Evolutionary conservation across 2,888 invertebrate genomes (phyloP), one percentile per base, ranked within the genome.

Genomic region (Antheraea yamamai): DNA sequence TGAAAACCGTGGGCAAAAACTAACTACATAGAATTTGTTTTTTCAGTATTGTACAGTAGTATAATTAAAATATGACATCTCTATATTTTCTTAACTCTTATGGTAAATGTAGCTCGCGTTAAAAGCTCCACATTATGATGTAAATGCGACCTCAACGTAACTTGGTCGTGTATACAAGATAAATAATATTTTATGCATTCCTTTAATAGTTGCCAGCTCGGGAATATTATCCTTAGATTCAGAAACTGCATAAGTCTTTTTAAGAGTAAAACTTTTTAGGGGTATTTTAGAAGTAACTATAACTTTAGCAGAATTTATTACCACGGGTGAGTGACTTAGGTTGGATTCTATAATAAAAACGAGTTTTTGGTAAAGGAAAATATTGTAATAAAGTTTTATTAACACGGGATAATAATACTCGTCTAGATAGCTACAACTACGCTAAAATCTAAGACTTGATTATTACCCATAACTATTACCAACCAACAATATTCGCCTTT

Each of bases 101-200:
- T 61, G n/a, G n/a, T 61, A 23, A 61, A 8, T 61, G 6, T n/a
- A 61, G 61, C 23, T 10, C 61, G 8, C 23, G n/a, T 23, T 61
- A 61, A 61, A 61, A 61, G 61, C 61, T 61, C 61, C n/a, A n/a
- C 61, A 61, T 61, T 23, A 61, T 61, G n/a, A 61, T 61, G 61
- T 61, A 61, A 61, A 61, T 61, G 61, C 12, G 61, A 61, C 61
- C 61, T 61, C n/a, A 23, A 61, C 61, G 61, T 61, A 61, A n/a
- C 61, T 4, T 61, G 4, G n/a, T 10, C 7, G 23, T 61, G 61
- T 10, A 61, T 61, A 61, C 23, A 23, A 20, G n/a, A 2, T 4
- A 61, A 61, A 18, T 55, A 55, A 61, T 61, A 61, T 39, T 8
- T 23, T 61, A 61, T 61, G 18, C 8, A 3, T 8, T 61, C 8